Percentiles rank a stretch among this genome's conserved stretches.
phyloP scores from a whole-genome alignment of 2,113 vertebrate genomes.

The Pachypanchax playfairii region DNA sequence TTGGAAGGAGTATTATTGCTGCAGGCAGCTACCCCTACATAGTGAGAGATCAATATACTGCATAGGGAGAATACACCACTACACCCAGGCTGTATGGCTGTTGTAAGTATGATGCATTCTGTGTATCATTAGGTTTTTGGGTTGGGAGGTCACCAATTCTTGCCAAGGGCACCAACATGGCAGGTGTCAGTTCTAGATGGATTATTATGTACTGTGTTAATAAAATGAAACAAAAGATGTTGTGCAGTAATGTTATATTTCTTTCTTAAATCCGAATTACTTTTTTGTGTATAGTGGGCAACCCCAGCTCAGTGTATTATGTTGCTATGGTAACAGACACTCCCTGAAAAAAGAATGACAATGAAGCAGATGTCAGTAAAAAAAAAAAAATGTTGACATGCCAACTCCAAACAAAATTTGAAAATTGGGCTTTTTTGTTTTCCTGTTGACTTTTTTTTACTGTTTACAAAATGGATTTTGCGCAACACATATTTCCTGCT shows the following conservation, averaged over 20 bases:
- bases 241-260: not conserved
- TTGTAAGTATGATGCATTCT: too few species aligned
- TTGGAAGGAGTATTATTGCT: too few species aligned
- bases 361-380: conserved; percentile 20
- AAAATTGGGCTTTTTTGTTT: not conserved
- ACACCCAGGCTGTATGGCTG: too few species aligned
- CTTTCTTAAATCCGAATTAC: not conserved
- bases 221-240: too few species aligned
- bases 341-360: conserved; percentile 6
- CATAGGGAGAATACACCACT: too few species aligned
- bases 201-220: too few species aligned
- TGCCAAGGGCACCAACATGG: too few species aligned
- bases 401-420: not conserved
- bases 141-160: too few species aligned
- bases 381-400: not conserved
- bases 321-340: conserved; percentile 35
- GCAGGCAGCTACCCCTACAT: too few species aligned
- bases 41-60: too few species aligned
- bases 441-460: not conserved
- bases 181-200: too few species aligned
- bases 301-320: conserved; percentile 9
- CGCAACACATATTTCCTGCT: not conserved
- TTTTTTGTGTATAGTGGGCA: conserved; percentile 4
- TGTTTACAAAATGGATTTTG: not conserved
- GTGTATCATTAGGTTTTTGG: too few species aligned